A percentile compares a stretch with the other conserved stretches of the same genome.
Evolutionary conservation across 2,888 invertebrate species (phyloP).

Genomic region (Oxycera nigricornis): DNA sequence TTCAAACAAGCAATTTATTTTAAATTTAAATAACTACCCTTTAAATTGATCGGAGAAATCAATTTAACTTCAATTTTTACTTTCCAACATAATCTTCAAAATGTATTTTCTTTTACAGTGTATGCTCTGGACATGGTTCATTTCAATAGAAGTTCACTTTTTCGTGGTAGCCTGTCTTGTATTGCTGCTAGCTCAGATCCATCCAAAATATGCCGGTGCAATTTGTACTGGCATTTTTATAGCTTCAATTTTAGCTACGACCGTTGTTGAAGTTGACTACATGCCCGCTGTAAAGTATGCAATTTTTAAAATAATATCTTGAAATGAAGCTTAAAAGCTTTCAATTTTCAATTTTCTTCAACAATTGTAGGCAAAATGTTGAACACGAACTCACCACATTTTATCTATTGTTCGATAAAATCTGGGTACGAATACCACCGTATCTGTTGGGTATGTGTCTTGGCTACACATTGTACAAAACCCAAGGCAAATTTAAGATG

Average conservation of each 20-base stretch:
- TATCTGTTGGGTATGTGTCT: constrained; percentile 76
- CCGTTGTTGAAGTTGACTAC: constrained; percentile 56
- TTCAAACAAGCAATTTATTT: not conserved
- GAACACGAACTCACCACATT: constrained; percentile 66
- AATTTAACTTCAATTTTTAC: not conserved
- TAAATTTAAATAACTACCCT: not conserved
- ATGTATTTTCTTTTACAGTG: constrained; percentile 66
- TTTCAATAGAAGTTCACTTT: constrained; percentile 78
- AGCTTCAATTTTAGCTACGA: constrained; percentile 64
- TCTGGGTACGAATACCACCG: constrained; percentile 76
- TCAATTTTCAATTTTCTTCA: not conserved
- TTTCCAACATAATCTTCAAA: not conserved
- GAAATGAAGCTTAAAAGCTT: not conserved
- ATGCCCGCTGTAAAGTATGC: constrained; percentile 28
- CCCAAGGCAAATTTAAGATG: constrained; percentile 62
- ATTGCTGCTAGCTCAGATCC: constrained; percentile 67
- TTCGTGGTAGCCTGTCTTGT: constrained; percentile 74
- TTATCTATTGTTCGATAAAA: constrained; percentile 74
- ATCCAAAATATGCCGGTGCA: constrained; percentile 54
- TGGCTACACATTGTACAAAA: constrained; percentile 75
- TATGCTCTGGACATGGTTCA: constrained; percentile 82
- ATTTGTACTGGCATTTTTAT: constrained; percentile 60
- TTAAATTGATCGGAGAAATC: too few relatives aligned
- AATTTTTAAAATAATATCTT: not conserved
- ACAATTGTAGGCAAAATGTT: not conserved